phyloP scores from a whole-genome alignment of 2,888 invertebrate genomes.

The Beris chalybata region DNA sequence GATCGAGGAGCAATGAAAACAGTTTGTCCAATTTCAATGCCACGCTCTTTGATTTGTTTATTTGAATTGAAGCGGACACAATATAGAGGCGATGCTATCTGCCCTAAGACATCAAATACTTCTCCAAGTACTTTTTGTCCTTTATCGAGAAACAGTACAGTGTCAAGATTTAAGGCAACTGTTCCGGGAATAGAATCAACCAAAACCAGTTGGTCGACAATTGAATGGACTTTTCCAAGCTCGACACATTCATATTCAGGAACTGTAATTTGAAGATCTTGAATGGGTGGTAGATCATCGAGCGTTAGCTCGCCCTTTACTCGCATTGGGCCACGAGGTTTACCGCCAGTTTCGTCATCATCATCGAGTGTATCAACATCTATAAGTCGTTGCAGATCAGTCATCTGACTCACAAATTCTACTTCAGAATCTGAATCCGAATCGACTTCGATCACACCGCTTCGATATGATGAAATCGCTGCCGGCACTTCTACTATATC shows the following conservation, averaged over 20 bases:
- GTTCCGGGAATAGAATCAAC: conserved; percentile 71
- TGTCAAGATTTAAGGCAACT: conserved; percentile 83
- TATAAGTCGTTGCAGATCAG: conserved; percentile 41
- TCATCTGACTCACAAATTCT: conserved; percentile 28
- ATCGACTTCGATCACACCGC: conserved; percentile 7
- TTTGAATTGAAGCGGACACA: conserved; percentile 85
- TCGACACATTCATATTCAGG: conserved; percentile 72
- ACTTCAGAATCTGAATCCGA: conserved; percentile 30
- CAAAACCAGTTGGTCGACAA: conserved; percentile 76
- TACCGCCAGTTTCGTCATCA: conserved; percentile 42
- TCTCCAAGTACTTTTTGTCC: conserved; percentile 75
- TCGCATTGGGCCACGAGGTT: conserved; percentile 45
- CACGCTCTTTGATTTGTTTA: conserved; percentile 71
- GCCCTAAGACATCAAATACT: conserved; percentile 91
- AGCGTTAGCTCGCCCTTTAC: conserved; percentile 55
- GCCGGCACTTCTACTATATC: neutral
- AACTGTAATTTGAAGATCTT: conserved; percentile 78
- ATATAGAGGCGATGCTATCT: conserved; percentile 82
- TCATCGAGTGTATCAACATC: conserved; percentile 44
- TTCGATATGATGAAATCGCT: conserved; percentile 5
- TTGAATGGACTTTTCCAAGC: conserved; percentile 71
- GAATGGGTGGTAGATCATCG: conserved; percentile 78
- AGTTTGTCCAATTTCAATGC: conserved; percentile 67
- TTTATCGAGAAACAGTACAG: conserved; percentile 80
- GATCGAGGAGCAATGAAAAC: conserved; percentile 84